phyloP scores from a whole-genome alignment of 2,113 vertebrate genomes.

The Syrmaticus mikado region DNA sequence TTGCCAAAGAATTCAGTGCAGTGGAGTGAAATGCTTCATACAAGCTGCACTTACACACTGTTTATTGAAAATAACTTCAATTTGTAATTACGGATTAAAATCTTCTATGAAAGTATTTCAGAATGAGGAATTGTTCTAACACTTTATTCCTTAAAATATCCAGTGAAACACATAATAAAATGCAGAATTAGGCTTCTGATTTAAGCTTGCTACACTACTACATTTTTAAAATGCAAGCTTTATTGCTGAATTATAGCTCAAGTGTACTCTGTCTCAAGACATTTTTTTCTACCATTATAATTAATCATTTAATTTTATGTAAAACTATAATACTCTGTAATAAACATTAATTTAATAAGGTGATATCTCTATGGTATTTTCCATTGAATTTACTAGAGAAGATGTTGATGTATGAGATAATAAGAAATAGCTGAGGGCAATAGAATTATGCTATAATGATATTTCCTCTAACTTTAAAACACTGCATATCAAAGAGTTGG shows the following conservation, averaged over 20 bases:
- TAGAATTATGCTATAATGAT: constrained; percentile 15
- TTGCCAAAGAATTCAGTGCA: background rate
- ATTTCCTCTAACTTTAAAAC: constrained; percentile 16
- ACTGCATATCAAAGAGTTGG: background rate
- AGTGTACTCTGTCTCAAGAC: background rate
- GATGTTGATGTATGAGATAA: constrained; percentile 10
- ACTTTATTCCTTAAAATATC: background rate
- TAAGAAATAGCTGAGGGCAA: background rate
- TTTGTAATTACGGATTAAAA: background rate
- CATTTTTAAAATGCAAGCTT: background rate
- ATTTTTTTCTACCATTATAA: constrained; percentile 18
- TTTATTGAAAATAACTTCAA: background rate
- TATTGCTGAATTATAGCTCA: background rate
- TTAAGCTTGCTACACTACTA: background rate
- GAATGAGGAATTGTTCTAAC: background rate
- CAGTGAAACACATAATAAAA: background rate
- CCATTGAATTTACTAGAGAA: constrained; percentile 54
- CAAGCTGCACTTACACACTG: background rate
- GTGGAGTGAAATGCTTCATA: background rate
- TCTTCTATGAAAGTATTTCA: background rate
- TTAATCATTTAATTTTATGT: constrained; percentile 47
- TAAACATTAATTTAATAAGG: constrained; percentile 54
- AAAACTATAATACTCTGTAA: constrained; percentile 52
- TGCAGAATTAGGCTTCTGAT: background rate
- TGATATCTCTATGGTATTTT: constrained; percentile 54